Evolutionary conservation across 2,113 vertebrate genomes (phyloP).

Genomic region (Forbesichthys agassizii): DNA sequence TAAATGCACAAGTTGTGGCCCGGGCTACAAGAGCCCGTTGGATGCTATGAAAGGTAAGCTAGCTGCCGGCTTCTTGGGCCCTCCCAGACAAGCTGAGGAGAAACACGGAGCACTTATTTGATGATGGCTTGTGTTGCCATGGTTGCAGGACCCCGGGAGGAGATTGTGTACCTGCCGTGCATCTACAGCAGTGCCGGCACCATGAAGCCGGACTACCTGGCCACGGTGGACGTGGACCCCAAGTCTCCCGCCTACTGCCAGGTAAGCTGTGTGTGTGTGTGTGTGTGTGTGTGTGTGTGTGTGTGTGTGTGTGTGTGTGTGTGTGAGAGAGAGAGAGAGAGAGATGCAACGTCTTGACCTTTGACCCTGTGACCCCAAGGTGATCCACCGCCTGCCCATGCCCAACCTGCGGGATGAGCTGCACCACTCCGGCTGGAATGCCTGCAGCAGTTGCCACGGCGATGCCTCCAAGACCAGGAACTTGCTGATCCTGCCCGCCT

Average conservation of each 20-base stretch:
- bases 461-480: conserved; percentile 80
- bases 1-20: conserved; percentile 82
- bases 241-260: conserved; percentile 82
- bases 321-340: too few species aligned
- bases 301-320: not conserved
- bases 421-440: conserved; percentile 93
- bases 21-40: conserved; percentile 83
- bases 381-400: conserved; percentile 92
- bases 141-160: conserved; percentile 82
- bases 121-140: not conserved
- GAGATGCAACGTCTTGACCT: not conserved
- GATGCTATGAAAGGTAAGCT: conserved; percentile 91
- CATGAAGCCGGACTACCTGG: conserved; percentile 86
- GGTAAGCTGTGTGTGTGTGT: conserved; percentile 64
- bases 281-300: not conserved
- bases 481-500: conserved; percentile 83
- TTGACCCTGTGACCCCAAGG: conserved; percentile 63
- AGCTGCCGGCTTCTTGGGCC: not conserved
- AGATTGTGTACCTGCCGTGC: conserved; percentile 90
- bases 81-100: not conserved
- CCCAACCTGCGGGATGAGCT: conserved; percentile 87
- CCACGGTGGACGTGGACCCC: conserved; percentile 90
- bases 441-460: conserved; percentile 91
- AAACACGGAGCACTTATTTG: not conserved
- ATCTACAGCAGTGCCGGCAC: conserved; percentile 85